phyloP scores from a whole-genome alignment of 2,797 vertebrate species.

The Cuniculus paca region DNA sequence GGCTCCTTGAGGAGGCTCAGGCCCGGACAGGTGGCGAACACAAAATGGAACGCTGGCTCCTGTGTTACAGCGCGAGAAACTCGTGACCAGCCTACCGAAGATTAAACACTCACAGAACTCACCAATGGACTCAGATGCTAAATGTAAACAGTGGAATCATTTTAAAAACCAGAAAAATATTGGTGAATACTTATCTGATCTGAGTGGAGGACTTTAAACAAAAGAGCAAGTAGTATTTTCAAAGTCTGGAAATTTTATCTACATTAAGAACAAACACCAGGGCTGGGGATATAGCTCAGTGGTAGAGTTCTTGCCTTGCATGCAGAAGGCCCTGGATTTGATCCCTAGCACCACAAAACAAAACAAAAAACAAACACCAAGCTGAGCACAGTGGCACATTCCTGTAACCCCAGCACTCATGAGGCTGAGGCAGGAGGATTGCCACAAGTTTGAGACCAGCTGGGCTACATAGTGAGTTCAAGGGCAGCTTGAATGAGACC shows the following conservation, averaged over 20 bases:
- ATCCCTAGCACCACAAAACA: too few relatives aligned
- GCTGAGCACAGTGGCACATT: not conserved
- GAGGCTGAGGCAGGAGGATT: not conserved
- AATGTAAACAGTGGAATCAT: slow-evolving; percentile 19
- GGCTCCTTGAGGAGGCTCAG: not conserved
- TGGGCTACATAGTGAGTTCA: not conserved
- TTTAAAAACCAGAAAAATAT: not conserved
- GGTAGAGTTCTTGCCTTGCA: too few relatives aligned
- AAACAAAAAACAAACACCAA: slow-evolving; percentile 25
- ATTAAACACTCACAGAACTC: not conserved
- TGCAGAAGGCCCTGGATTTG: too few relatives aligned
- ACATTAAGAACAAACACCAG: slow-evolving; percentile 49
- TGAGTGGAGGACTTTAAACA: slow-evolving; percentile 24
- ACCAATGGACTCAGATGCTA: not conserved
- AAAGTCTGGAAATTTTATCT: slow-evolving; percentile 20
- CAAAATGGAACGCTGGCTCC: not conserved
- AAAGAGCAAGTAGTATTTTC: slow-evolving; percentile 6
- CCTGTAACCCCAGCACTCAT: not conserved
- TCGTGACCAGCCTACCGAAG: not conserved
- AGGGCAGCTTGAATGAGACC: not conserved
- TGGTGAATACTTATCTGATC: slow-evolving; percentile 14
- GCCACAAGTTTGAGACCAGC: not conserved
- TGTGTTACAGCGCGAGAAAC: not conserved
- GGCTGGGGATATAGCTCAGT: too few relatives aligned
- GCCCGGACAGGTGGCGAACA: not conserved